phyloP scores from a whole-genome alignment of 2,113 vertebrate species.

The Tupaia tana region DNA sequence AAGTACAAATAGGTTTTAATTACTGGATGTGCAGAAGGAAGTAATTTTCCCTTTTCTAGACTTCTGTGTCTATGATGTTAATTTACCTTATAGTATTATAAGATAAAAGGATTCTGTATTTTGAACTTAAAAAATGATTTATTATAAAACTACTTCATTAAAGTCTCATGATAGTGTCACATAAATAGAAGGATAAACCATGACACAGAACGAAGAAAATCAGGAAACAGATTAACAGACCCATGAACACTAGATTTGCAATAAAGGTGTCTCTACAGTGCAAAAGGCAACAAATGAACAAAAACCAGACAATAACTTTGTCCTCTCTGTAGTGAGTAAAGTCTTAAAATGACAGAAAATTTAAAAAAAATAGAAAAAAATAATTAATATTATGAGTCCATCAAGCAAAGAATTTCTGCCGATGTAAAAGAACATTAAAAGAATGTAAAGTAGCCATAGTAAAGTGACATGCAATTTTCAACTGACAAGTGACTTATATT shows the following conservation, averaged over 20 bases:
- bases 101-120: constrained; percentile 86
- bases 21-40: constrained; percentile 84
- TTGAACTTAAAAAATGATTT: constrained; percentile 61
- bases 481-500: neutral
- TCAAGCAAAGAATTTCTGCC: neutral
- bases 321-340: neutral
- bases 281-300: neutral
- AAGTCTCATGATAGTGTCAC: neutral
- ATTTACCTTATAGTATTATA: constrained; percentile 83
- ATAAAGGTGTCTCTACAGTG: neutral
- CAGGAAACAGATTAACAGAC: neutral
- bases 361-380: neutral
- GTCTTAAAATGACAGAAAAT: neutral
- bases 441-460: neutral
- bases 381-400: neutral
- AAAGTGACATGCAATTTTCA: neutral
- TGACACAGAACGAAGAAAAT: neutral
- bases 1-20: constrained; percentile 83
- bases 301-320: neutral
- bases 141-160: neutral
- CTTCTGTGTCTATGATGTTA: constrained; percentile 83
- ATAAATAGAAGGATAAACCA: neutral
- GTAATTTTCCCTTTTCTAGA: constrained; percentile 85
- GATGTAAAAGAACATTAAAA: neutral
- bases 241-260: neutral